Evolutionary conservation across 1,140 invertebrate genomes (phyloP), one percentile per base, ranked within the genome.

Genomic region (Rhizoglyphus robini): DNA sequence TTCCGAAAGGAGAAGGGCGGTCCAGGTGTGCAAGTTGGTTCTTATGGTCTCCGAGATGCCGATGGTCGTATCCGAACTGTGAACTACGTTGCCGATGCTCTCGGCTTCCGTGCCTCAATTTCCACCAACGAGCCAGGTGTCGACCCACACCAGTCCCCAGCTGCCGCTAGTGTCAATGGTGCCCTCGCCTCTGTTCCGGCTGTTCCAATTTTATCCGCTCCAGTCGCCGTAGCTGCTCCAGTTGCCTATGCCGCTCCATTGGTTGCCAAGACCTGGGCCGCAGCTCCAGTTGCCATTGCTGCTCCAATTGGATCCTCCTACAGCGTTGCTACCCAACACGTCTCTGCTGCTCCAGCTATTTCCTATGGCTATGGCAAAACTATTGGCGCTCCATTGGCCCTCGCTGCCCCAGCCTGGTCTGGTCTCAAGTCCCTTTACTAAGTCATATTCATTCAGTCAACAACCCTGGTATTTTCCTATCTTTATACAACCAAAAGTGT

Each of bases 41-140:
- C 62, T 69, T 73, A 70, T 58, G 68, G 68, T 51, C 64, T 73
- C 70, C 59, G 73, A 69, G 68, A 73, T 59, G 68, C 66, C 23
- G 67, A 71, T 58, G 70, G 69, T 18, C 34, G 68, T 23, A 54
- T 71, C 8, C 54, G 69, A 15, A 59, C 65, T n/a, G 66, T 70
- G 32, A 69, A 70, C 58, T 69, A 69, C n/a, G 68, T 70, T 15
- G 67, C 73, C 5, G 76, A 76, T 64, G 47, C 57, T 2, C 58
- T 64, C 15, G 69, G 68, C 25, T 70, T 66, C 63, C 66, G 66
- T 11, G 69, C 68, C 29, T 49, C 25, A 2, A n/a, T 65, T 34
- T 29, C 25, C n/a, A 70, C 68, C 46, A 70, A 71, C 32, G 69
- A 71, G 30, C 69, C 69, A 20, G 70, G 70, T 46, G 68, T 70